Conservation (phyloP, 1,140 invertebrate species). For the Scaptodrosophila lebanonensis region DNA sequence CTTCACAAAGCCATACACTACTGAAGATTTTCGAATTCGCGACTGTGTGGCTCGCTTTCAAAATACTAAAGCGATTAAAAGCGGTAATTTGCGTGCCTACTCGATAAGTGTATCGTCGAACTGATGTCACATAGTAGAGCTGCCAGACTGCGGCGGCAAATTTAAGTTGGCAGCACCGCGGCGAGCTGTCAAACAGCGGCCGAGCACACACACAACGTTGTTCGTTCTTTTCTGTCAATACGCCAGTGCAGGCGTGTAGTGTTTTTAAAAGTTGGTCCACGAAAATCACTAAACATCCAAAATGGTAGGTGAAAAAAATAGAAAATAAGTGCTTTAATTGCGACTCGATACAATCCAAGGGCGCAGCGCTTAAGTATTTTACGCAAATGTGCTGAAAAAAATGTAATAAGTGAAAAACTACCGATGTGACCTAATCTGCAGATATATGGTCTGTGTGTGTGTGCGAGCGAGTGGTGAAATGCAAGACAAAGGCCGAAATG, state of each 20-base stretch:
- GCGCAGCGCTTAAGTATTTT: conserved; percentile 23
- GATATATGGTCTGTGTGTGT: conserved; percentile 7
- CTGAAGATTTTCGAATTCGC: too few relatives aligned
- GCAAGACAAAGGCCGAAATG: conserved; percentile 61
- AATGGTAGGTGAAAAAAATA: conserved; percentile 83
- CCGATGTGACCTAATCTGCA: conserved; percentile 32
- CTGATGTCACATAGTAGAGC: too few relatives aligned
- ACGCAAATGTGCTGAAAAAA: conserved; percentile 7
- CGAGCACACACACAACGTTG: conserved; percentile 20
- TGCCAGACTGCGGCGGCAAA: too few relatives aligned
- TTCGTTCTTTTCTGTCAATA: conserved; percentile 82
- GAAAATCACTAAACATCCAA: conserved; percentile 90
- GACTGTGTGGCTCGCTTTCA: too few relatives aligned
- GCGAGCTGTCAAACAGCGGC: conserved; percentile 5
- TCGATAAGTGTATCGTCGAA: too few relatives aligned
- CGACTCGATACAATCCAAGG: background rate
- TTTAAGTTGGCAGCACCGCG: too few relatives aligned
- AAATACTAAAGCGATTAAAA: too few relatives aligned
- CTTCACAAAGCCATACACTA: too few relatives aligned
- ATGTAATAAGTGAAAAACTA: conserved; percentile 23
- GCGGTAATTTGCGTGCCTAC: too few relatives aligned
- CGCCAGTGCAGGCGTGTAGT: conserved; percentile 90
- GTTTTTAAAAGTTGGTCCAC: conserved; percentile 81
- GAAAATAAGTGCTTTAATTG: conserved; percentile 15
- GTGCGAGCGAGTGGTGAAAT: conserved; percentile 42